Conservation (phyloP, 2,113 vertebrate genomes). For the Rattus rattus region DNA sequence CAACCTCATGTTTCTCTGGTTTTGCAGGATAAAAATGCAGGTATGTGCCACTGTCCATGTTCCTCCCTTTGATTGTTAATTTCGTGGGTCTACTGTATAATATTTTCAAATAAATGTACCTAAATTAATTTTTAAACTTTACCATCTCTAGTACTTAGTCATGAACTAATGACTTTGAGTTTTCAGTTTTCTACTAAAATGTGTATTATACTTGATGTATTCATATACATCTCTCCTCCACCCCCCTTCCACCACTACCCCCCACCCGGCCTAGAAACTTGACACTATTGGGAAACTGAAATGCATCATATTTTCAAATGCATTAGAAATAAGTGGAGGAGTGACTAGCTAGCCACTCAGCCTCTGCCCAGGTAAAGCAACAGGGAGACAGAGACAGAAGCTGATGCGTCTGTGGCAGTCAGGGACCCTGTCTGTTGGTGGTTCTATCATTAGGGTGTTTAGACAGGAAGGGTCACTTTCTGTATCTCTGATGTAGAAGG, state of each 20-base stretch:
- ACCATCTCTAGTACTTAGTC: neutral
- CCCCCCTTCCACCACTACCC: too few relatives aligned
- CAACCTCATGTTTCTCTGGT: neutral
- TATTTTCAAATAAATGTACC: neutral
- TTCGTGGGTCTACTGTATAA: neutral
- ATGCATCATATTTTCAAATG: neutral
- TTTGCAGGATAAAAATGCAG: neutral
- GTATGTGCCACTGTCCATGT: neutral
- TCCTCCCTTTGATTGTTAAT: neutral
- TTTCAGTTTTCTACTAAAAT: neutral
- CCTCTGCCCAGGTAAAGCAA: neutral
- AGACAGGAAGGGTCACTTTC: neutral
- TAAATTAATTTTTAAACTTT: neutral
- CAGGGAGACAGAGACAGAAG: too few relatives aligned
- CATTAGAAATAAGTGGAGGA: neutral
- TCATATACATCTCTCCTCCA: neutral
- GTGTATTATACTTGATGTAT: neutral
- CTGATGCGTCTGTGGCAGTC: neutral
- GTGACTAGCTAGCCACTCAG: neutral
- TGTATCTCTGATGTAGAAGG: neutral
- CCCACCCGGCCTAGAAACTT: neutral
- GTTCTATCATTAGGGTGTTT: conserved; percentile 7
- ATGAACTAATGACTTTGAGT: neutral
- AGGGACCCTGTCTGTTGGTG: neutral
- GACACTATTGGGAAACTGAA: neutral